A percentile compares a stretch with the other conserved stretches of the same genome.
These are phyloP conservation scores for Lathamus discolor DNA, from an alignment of 2,113 vertebrate genomes.

Conservation along the genomic window DNA sequence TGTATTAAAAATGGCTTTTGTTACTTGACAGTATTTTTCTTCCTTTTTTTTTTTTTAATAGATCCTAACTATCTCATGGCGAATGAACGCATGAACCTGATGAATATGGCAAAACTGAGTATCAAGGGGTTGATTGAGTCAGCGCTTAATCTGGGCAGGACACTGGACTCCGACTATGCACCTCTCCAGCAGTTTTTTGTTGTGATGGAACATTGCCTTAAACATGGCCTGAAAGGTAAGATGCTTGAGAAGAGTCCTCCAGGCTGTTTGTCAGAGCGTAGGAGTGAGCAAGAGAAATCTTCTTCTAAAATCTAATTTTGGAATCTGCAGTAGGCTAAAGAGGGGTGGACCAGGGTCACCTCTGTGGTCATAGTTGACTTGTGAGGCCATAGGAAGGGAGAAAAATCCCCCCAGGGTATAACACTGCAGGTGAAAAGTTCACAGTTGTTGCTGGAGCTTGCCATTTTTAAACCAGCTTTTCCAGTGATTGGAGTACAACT, in stretches of 20 bases:
- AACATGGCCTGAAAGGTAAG: slow-evolving; percentile 95
- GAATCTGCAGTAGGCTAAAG: fast-evolving
- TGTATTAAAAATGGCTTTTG: background rate
- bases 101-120: slow-evolving; percentile 99
- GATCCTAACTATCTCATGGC: slow-evolving; percentile 98
- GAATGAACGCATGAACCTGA: slow-evolving; percentile 96
- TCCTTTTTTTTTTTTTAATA: slow-evolving; percentile 26
- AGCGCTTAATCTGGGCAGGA: slow-evolving; percentile 92
- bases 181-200: slow-evolving; percentile 99
- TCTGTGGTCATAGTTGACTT: fast-evolving
- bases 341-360: background rate
- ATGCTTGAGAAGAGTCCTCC: fast-evolving
- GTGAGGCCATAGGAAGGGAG: background rate
- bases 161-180: slow-evolving; percentile 95
- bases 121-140: slow-evolving; percentile 98
- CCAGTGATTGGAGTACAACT: fast-evolving
- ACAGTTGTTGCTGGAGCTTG: background rate
- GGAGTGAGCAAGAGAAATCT: fast-evolving
- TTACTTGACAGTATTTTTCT: background rate
- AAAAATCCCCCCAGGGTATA: background rate
- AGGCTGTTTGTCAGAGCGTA: fast-evolving
- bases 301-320: fast-evolving
- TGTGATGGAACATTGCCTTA: slow-evolving; percentile 98
- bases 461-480: fast-evolving
- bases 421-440: no score